phyloP scores from a whole-genome alignment of 2,113 vertebrate genomes.

The Aldabrachelys gigantea region DNA sequence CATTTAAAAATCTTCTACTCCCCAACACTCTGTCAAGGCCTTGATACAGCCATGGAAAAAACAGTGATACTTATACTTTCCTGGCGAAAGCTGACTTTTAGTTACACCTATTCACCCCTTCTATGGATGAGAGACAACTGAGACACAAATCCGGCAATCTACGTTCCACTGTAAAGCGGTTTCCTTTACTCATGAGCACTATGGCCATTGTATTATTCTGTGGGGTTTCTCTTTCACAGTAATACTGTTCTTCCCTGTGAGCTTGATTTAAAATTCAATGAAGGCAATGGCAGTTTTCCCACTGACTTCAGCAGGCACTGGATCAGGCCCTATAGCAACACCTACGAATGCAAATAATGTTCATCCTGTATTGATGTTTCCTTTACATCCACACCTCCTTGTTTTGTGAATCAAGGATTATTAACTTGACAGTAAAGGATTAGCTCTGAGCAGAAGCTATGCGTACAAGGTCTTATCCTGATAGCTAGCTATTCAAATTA shows the following conservation, averaged over 20 bases:
- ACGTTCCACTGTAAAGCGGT: neutral
- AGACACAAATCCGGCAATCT: accelerated
- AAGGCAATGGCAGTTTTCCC: neutral
- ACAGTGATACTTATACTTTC: neutral
- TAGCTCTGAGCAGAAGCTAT: neutral
- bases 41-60: neutral
- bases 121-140: neutral
- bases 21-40: neutral
- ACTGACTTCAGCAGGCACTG: neutral
- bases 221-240: neutral
- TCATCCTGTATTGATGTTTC: neutral
- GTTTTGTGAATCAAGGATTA: neutral
- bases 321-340: accelerated
- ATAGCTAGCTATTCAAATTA: constrained; percentile 11
- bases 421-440: neutral
- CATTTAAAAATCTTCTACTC: neutral
- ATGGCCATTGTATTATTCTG: neutral
- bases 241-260: neutral
- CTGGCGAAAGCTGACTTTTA: neutral
- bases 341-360: neutral
- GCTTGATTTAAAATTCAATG: neutral
- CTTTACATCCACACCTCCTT: neutral
- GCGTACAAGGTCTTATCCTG: neutral
- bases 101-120: neutral
- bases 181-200: neutral